Base-by-base conservation (phyloP, 2,888 invertebrate species). In the Trypoxylon attenuatum region DNA sequence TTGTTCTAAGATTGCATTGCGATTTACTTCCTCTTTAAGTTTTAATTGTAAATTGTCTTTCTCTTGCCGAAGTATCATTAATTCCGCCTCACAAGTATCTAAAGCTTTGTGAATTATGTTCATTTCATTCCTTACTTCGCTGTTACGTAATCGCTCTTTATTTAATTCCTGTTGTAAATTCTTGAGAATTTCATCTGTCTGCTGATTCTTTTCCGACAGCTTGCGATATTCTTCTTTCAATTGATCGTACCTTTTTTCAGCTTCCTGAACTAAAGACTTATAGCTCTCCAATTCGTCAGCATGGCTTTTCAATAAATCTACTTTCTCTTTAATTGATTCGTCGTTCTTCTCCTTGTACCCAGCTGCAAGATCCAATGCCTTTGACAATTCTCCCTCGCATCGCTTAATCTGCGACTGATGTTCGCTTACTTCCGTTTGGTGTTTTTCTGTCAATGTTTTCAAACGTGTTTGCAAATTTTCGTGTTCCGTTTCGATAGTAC, bases 301-400 rank as follows among this genome's bases (percentile, higher is more conserved):
- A 49, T 85, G 85, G 56, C n/a, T 59, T 54, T 83, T 82, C 4
- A 87, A 54, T n/a, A 83, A 46, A 2, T 80, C 78, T n/a, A 86
- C 49, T 68, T 84, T 86, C 51, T 87, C 87, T 70, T 82, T 84
- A 2, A 82, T 81, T 16, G 81, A 50, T 41, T 41, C 60, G 53
- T 87, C 86, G 57, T 84, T 81, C 63, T 87, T 87, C 39, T 84
- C 84, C 74, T 86, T 86, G 64, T 87, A 87, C 1, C 87, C 86
- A 16, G 84, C 83, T 15, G 86, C 93, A 33, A 94, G 82, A 75
- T 91, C 91, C 41, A 94, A 84, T 29, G 93, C 91, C 87, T 93
- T 93, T 23, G 93, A 90, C 1, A 94, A 87, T 87, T 95, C 95
- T 4, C 90, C 89, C 87, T 94, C 94, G 72, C 91, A 90, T 38